These are phyloP conservation scores for Actenoides lindsayi DNA, from an alignment of 2,113 vertebrate genomes.

Conservation along the genomic window DNA sequence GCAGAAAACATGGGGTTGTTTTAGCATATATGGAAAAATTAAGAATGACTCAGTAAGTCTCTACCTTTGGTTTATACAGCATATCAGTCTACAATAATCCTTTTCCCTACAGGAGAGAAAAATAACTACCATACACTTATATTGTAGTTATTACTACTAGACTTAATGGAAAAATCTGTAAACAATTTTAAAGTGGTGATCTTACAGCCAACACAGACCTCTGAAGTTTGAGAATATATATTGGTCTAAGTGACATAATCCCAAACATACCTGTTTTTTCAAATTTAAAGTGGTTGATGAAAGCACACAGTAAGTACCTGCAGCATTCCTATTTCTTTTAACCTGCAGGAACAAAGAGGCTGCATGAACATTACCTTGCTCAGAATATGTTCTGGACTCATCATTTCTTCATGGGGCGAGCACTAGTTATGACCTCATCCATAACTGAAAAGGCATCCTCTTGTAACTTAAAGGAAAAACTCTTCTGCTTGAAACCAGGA, in stretches of 20 bases:
- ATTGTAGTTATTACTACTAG: neutral
- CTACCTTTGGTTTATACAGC: neutral
- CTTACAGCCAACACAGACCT: neutral
- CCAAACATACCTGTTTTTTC: neutral
- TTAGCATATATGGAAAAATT: neutral
- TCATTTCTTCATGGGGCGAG: rapidly evolving
- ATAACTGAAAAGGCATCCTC: neutral
- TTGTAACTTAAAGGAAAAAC: neutral
- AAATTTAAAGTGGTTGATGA: neutral
- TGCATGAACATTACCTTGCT: neutral
- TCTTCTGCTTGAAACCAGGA: neutral
- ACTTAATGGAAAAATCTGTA: neutral
- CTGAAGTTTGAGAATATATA: neutral
- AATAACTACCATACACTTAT: neutral
- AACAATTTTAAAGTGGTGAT: neutral
- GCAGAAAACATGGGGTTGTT: neutral
- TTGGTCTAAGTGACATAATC: neutral
- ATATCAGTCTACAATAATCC: neutral
- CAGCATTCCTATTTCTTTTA: neutral
- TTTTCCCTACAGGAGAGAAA: neutral
- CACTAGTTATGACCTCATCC: neutral
- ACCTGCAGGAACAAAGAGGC: neutral
- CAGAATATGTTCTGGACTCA: neutral
- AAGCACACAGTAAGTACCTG: neutral
- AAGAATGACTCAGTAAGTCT: neutral